phyloP scores from a whole-genome alignment of 2,113 vertebrate genomes.

The Mirounga angustirostris region DNA sequence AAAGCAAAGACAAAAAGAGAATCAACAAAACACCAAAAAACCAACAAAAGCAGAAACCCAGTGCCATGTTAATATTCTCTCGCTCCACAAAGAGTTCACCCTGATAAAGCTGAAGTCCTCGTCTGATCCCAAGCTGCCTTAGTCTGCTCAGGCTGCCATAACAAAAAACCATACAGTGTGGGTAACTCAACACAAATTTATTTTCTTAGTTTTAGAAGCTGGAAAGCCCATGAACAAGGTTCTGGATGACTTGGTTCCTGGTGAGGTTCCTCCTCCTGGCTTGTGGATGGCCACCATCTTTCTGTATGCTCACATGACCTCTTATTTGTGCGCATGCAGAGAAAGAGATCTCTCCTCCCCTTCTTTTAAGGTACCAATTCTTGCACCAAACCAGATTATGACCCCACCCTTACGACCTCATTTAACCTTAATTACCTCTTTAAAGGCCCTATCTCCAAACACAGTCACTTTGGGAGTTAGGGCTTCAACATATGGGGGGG shows the following conservation, averaged over 20 bases:
- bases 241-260: neutral
- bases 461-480: neutral
- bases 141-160: neutral
- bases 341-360: neutral
- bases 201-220: neutral
- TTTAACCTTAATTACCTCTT: neutral
- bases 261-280: neutral
- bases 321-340: neutral
- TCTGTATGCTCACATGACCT: neutral
- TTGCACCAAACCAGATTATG: neutral
- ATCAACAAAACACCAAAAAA: neutral
- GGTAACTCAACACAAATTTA: neutral
- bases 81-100: neutral
- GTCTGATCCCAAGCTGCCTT: neutral
- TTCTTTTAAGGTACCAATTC: neutral
- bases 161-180: neutral
- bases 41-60: neutral
- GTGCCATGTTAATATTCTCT: neutral
- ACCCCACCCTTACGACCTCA: neutral
- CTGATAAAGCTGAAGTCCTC: neutral
- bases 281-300: neutral
- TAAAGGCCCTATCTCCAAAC: neutral
- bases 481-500: neutral
- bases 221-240: neutral
- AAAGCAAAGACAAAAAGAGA: constrained; percentile 22